Base-by-base conservation (phyloP, 2,113 vertebrate genomes). In the Eulacestoma nigropectus region DNA sequence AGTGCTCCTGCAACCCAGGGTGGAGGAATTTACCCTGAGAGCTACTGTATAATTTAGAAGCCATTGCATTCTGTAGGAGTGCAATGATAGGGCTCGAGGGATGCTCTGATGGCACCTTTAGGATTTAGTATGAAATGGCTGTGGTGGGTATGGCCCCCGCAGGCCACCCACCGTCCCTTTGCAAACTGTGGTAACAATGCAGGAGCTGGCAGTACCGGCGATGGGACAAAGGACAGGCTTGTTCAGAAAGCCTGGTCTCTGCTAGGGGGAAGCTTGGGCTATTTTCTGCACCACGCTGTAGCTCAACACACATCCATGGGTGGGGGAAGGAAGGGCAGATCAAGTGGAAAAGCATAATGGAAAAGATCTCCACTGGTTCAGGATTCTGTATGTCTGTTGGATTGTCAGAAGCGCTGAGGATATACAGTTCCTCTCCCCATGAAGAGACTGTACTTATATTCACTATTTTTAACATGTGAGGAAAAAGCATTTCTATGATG, bases 111-210 rank as follows among this genome's bases (percentile, higher is more conserved):
- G 1, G 27, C 65, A 76, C 8, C 22, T 69, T 56, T 63, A 49
- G 55, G 72, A n/a, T 77, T 80, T 41, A 29, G 20, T 55, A 37
- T 9, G 16, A 63, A 60, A 47, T 18, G 30, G 4, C 39, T 79
- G 56, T 49, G 14, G 16, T 52, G 41, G 13, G 8, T 47, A 11
- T 11, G 37, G 69, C 8, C 22, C 10, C n/a, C 3, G 4, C 4
- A 17, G 15, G 6, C 2, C 6, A 1, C 6, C 13, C 4, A 2
- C 5, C 4, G 26, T 55, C 10, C 1, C 1, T 63, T 19, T 88
- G 72, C 44, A 60, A 32, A 4, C 33, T 13, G 22, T 4, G 37
- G 22, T 23, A 35, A 32, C 33, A 25, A 7, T 6, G 50, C 29
- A 69, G 32, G 72, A 72, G 13, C 35, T 80, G 79, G 33, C 25